Evolutionary conservation across 1,140 invertebrate genomes (phyloP).

Genomic region (Stratiolaelaps scimitus): DNA sequence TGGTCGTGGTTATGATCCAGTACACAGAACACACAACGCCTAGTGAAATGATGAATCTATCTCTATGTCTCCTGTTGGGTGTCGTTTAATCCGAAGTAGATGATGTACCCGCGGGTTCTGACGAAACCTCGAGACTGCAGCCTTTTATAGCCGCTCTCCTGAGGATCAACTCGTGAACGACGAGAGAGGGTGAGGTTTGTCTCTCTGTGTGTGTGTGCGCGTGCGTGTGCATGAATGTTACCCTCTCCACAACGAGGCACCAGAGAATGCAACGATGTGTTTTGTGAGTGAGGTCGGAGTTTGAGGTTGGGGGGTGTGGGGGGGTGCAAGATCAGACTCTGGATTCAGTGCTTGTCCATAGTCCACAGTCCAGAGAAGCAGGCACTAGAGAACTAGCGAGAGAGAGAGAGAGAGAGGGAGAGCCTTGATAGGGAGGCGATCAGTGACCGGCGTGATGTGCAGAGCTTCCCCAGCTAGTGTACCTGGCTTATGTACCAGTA

Average conservation of each 20-base stretch:
- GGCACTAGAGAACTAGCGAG: slow-evolving; percentile 11
- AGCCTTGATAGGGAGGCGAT: neutral
- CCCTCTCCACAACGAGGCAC: slow-evolving; percentile 24
- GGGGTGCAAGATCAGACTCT: neutral
- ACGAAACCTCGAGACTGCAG: neutral
- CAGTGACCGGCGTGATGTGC: neutral
- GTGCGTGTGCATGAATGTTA: neutral
- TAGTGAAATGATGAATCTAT: too few relatives aligned
- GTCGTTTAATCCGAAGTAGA: neutral
- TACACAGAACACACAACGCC: too few relatives aligned
- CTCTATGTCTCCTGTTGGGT: neutral
- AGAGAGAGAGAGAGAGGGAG: too few relatives aligned
- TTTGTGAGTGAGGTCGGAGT: slow-evolving; percentile 7
- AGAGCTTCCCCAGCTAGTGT: too few relatives aligned
- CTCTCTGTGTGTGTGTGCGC: too few relatives aligned
- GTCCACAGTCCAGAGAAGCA: neutral
- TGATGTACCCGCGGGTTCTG: neutral
- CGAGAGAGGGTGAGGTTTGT: slow-evolving; percentile 24
- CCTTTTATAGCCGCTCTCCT: slow-evolving; percentile 15
- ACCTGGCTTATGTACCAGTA: too few relatives aligned
- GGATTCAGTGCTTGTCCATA: neutral
- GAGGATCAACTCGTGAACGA: neutral
- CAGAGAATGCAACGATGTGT: neutral
- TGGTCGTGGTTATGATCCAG: neutral
- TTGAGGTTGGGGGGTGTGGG: neutral